Base-by-base conservation (phyloP, 2,797 vertebrate genomes). In the Sciurus carolinensis region DNA sequence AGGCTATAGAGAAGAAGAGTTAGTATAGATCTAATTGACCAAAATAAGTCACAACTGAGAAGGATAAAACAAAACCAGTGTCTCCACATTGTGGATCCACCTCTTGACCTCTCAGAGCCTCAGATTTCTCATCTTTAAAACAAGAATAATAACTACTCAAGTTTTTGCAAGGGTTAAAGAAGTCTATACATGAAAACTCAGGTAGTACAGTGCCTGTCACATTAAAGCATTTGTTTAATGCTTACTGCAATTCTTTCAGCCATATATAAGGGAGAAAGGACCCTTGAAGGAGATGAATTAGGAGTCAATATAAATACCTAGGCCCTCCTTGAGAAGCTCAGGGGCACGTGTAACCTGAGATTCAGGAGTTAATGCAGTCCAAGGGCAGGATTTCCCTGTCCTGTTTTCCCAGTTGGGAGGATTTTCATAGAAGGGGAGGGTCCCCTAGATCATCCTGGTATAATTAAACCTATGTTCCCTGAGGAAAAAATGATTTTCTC, bases 91-190 rank as follows among this genome's bases (percentile, higher is more conserved):
- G 62, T 24, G 18, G 13, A 54, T n/a, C 26, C 6, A 73, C 7
- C 33, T 83, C 57, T 54, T 54, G 47, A 42, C 15, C 59, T 54
- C 28, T 44, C 9, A 54, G 57, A 79, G 33, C 14, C 52, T 87
- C 12, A 5, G 4, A 28, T 33, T 77, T 77, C 82, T 69, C 82
- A 44, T 44, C 30, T 86, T 71, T 80, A 87, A 52, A 59, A 50
- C 62, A 24, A 26, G 24, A 71, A 87, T 50, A 79, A 47, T 77
- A 54, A 20, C 36, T 44, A 87, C n/a, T 62, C 30, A 12, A 81
- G n/a, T 57, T 81, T 93, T 87, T 93, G 10, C 57, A 52, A 81
- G 36, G 44, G 52, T 81, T 73, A 54, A 87, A 88, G 76, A 73
- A 72, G 12, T 39, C 26, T 72, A 12, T n/a, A n/a, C 2, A 15